Base-by-base conservation (phyloP, 2,888 invertebrate species). In the Chrysolina haemoptera region DNA sequence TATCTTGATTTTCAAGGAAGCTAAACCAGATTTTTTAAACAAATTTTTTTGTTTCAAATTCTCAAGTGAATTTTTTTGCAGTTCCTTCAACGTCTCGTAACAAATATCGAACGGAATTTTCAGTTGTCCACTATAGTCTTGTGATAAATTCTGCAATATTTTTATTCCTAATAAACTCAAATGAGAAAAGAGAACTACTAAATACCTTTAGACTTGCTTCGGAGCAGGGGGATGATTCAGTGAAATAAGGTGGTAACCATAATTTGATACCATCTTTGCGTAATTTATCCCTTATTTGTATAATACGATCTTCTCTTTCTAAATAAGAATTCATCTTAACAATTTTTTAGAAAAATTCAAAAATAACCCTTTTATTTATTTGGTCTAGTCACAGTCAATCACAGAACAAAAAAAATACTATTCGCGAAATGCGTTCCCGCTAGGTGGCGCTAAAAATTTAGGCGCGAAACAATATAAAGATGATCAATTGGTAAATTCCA, bases 221-320 rank as follows among this genome's bases (percentile, higher is more conserved):
- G 55, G 88, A 88, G n/a, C n/a, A n/a, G 68, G 89, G 81, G 1
- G 90, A 84, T 27, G 88, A 89, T 18, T 91, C 88, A 40, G 86
- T 85, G 65, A 91, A 91, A 84, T 92, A 95, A 0, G 95, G 95
- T 16, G 91, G 89, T 80, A 93, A 89, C 95, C 96, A 96, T 73
- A 96, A 86, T 84, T 94, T 94, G 6, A 95, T 89, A 78, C 91
- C 90, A 72, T 93, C 92, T 70, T 89, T 88, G 79, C 94, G 93
- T 46, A 96, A 87, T 82, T 91, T 92, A 0, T 91, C 91, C 22
- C 94, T 90, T 14, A 94, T 88, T 88, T 91, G 92, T 64, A 93
- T 91, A 16, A 93, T 88, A 79, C 91, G 87, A 86, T 93, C 92
- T 85, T 94, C 93, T 76, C 84, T 85, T 83, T 85, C 82, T 12